Conservation (phyloP, 2,888 invertebrate species). For the Drosophila bunnanda region DNA sequence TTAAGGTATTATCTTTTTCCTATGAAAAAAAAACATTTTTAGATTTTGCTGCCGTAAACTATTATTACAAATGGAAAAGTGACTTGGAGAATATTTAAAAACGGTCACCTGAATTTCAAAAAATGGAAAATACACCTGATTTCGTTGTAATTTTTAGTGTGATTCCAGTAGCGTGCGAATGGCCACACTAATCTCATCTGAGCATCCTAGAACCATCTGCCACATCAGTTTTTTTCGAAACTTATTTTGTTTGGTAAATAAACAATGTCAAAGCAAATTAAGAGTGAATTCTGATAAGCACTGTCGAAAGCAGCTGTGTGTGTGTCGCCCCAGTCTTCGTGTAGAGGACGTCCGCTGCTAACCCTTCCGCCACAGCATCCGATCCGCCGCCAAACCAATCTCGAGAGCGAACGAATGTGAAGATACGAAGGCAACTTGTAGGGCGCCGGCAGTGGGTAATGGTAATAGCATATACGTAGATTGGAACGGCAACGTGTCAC, state of each 20-base stretch:
- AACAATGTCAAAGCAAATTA: constrained; percentile 55
- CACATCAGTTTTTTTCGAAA: constrained; percentile 67
- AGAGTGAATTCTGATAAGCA: constrained; percentile 48
- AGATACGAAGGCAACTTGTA: constrained; percentile 15
- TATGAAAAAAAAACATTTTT: too few species aligned
- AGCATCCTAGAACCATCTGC: constrained; percentile 42
- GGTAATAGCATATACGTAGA: background rate
- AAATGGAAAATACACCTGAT: background rate
- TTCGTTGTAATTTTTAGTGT: background rate
- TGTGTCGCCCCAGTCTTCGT: constrained; percentile 18
- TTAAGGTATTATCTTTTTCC: too few species aligned
- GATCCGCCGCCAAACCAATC: constrained; percentile 39
- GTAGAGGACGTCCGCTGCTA: constrained; percentile 18
- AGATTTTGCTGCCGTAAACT: background rate
- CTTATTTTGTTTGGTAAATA: constrained; percentile 36
- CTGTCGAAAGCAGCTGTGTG: constrained; percentile 19
- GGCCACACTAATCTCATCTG: constrained; percentile 11
- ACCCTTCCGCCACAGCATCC: constrained; percentile 60
- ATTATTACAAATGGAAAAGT: background rate
- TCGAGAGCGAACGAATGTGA: constrained; percentile 37
- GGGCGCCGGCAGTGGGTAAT: constrained; percentile 10
- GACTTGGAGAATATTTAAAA: background rate
- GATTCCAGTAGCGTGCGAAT: background rate
- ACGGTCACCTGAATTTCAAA: background rate
- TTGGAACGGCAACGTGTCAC: constrained; percentile 7